A percentile compares a stretch with the other conserved stretches of the same genome.
These are phyloP conservation scores for Luehdorfia chinensis DNA, from an alignment of 1,140 invertebrate genomes.

Conservation along the genomic window DNA sequence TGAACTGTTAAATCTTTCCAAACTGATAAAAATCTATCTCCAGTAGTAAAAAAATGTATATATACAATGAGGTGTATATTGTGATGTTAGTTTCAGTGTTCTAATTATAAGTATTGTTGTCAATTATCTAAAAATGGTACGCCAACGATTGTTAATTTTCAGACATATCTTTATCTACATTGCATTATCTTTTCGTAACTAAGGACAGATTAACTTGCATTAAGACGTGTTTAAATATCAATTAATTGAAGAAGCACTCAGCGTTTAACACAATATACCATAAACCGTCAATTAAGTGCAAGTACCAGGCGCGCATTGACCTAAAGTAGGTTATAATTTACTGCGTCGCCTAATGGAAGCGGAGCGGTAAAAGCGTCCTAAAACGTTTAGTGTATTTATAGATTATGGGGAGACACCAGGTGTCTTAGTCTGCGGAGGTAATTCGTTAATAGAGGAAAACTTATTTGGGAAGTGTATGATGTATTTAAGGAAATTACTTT, in stretches of 20 bases:
- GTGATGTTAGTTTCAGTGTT: too few species aligned
- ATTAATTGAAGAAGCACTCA: constrained; percentile 12
- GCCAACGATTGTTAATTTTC: too few species aligned
- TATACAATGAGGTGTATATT: too few species aligned
- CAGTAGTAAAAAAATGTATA: too few species aligned
- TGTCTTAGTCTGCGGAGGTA: constrained; percentile 36
- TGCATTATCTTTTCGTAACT: too few species aligned
- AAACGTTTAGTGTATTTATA: constrained; percentile 66
- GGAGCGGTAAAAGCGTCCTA: constrained; percentile 56
- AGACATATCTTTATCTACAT: too few species aligned
- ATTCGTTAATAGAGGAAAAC: constrained; percentile 48
- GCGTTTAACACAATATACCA: constrained; percentile 26
- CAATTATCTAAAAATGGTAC: too few species aligned
- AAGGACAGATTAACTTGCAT: too few species aligned
- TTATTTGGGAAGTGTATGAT: constrained; percentile 32
- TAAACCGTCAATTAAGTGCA: constrained; percentile 32
- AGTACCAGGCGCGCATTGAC: constrained; percentile 47
- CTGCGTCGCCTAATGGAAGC: constrained; percentile 60
- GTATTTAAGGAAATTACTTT: too few species aligned
- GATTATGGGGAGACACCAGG: constrained; percentile 53
- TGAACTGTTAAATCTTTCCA: too few species aligned
- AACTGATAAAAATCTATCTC: too few species aligned
- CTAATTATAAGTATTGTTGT: too few species aligned
- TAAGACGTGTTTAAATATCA: constrained; percentile 14
- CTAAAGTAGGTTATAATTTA: constrained; percentile 66